Evolutionary conservation across 92 coral and sea anemone species (phyloP), one percentile per base, ranked within the genome.

Genomic region (Palythoa grandis): DNA sequence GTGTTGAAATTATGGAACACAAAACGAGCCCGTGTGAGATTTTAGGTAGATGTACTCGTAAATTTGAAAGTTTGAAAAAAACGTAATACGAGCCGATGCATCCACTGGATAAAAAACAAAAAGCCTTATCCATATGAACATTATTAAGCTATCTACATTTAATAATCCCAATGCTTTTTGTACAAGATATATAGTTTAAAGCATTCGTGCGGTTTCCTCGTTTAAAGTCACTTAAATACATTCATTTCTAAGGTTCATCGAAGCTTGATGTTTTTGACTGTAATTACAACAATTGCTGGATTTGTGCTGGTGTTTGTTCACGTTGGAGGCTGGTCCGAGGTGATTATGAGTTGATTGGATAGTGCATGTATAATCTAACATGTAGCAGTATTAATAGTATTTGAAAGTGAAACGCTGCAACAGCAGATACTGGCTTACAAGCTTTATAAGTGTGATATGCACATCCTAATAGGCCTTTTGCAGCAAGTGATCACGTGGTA

Each of bases 301-400:
- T 20, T 80, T 50, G 73, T 80, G 13, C 39, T 80, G 22, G 61
- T 80, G 13, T 80, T 80, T 25, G 23, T 47, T 48, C 48, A 80
- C 22, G 47, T 80, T 19, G 20, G 39, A 48, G 74, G 58, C 13
- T 80, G 85, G 85, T 80, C 85, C 3, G 61, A 43, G 85, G 85
- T 65, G 48, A 15, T 8, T 9, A 63, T 63, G 61, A 56, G 19
- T 63, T 17, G 50, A 43, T 29, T 5, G 50, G 9, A 63, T 63
- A 56, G 4, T 12, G 19, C 8, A 63, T 43, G 6, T 43, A 8
- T 43, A 43, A 43, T 4, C 35, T 29, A 29, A 1, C 9, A 43
- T 4, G 9, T 43, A 43, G 50, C 7, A 43, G 50, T 5, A 5
- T 43, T 3, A 8, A 43, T 0, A 43, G 35, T 43, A 8, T 43